phyloP scores from a whole-genome alignment of 1,140 invertebrate species.

The Achroia grisella region DNA sequence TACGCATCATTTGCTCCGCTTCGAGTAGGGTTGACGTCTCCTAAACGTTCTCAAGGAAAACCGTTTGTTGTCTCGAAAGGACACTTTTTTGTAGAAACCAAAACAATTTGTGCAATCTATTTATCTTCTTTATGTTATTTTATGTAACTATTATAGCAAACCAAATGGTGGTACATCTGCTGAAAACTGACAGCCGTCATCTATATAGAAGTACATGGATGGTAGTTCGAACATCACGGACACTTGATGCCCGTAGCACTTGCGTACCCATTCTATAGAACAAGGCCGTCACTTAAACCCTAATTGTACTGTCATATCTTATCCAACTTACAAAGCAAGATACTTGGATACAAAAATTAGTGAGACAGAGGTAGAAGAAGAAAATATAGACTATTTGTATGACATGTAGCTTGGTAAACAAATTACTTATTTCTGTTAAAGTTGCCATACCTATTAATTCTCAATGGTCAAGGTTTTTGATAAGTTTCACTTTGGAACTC shows the following conservation, averaged over 20 bases:
- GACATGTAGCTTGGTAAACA: too few relatives aligned
- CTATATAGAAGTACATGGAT: too few relatives aligned
- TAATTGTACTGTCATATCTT: too few relatives aligned
- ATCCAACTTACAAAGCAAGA: too few relatives aligned
- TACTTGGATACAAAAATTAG: background rate
- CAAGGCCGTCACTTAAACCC: too few relatives aligned
- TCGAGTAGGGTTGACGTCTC: slow-evolving; percentile 8
- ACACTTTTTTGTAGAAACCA: background rate
- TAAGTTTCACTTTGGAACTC: background rate
- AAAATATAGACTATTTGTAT: background rate
- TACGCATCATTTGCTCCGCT: slow-evolving; percentile 44
- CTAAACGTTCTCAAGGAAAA: slow-evolving; percentile 1
- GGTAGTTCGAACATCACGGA: too few relatives aligned
- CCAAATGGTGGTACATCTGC: too few relatives aligned
- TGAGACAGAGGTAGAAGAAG: background rate
- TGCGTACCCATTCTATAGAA: too few relatives aligned
- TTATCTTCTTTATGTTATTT: background rate
- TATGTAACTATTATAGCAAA: background rate
- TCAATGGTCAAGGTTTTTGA: background rate
- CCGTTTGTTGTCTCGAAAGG: background rate
- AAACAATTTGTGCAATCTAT: background rate
- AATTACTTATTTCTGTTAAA: too few relatives aligned
- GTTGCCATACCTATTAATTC: too few relatives aligned
- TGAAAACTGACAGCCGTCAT: too few relatives aligned
- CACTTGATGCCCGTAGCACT: too few relatives aligned